Conservation (phyloP, 2,797 vertebrate genomes). For the Anguilla pacifica region DNA sequence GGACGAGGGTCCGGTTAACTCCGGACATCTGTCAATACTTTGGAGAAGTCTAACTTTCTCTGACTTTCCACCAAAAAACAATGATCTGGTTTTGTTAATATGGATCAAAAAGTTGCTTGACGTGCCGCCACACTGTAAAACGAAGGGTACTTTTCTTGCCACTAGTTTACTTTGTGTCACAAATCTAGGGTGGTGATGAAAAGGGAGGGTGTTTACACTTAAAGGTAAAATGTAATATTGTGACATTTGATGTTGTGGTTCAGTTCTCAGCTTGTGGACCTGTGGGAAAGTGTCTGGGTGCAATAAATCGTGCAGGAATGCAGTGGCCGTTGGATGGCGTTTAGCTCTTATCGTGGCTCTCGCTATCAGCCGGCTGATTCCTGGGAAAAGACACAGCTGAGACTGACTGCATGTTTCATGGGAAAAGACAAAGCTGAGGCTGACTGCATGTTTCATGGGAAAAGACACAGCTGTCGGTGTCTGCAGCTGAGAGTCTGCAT, state of each 20-base stretch:
- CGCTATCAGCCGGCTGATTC: not conserved
- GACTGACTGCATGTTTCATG: not conserved
- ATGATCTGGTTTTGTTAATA: slow-evolving; percentile 73
- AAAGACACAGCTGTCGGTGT: not conserved
- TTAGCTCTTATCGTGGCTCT: slow-evolving; percentile 19
- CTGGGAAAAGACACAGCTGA: not conserved
- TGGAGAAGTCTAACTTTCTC: slow-evolving; percentile 59
- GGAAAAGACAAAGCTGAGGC: not conserved
- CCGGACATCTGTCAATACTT: slow-evolving; percentile 68
- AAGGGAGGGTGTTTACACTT: not conserved
- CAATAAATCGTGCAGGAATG: not conserved
- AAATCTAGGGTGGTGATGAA: slow-evolving; percentile 8
- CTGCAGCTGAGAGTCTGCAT: not conserved
- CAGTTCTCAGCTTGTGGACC: not conserved
- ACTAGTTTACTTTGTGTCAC: not conserved
- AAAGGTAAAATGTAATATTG: not conserved
- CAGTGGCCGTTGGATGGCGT: slow-evolving; percentile 19
- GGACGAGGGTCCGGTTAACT: slow-evolving; percentile 55
- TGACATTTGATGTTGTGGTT: slow-evolving; percentile 7
- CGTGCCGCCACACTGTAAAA: slow-evolving; percentile 35
- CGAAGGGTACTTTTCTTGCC: not conserved
- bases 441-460: not conserved
- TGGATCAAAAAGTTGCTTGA: slow-evolving; percentile 66
- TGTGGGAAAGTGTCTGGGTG: not conserved
- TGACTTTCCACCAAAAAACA: slow-evolving; percentile 77